Base-by-base conservation (phyloP, 2,113 vertebrate genomes). In the Lagopus leucura region DNA sequence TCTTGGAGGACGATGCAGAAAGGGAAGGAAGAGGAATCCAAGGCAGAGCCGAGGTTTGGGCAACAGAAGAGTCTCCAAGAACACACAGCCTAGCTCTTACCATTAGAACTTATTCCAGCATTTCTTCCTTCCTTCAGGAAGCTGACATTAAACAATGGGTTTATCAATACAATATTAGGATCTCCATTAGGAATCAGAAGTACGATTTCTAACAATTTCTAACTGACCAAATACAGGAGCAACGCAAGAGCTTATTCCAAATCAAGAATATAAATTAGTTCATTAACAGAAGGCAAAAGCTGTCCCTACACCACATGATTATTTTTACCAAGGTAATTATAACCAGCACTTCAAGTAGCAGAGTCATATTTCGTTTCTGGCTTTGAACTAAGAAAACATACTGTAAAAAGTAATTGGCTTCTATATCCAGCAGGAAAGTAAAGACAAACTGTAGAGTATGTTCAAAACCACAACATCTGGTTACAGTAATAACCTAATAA, bases 401-500 rank as follows among this genome's bases (percentile, higher is more conserved):
- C 72, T 42, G 69, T 48, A 89, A 87, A 66, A 67, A 84, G 57
- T 38, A 47, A 82, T 1, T 36, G 38, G 63, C 38, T 84, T 57
- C 83, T 65, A 8, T 27, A 19, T 40, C 58, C 43, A 25, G 19
- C 0, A 34, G 76, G 79, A 76, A 32, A 80, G 64, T 78, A 90
- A 70, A 65, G 45, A 54, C 43, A 63, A 80, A 61, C 60, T 43
- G 24, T 6, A 36, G 43, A 64, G 38, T 6, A 3, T 4, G 34
- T 69, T 24, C 40, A 52, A 94, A 91, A 92, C 85, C 65, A 77
- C 85, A 80, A 67, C 80, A 81, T 61, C 64, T 60, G 91, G 27
- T 79, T 91, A 58, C 2, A 57, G 74, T 10, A 60, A 69, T 20
- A 92, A 57, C 48, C 71, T 55, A 60, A 47, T n/a, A 43, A 79